Base-by-base conservation (phyloP, 2,888 invertebrate genomes). In the Drosophila sordidula region DNA sequence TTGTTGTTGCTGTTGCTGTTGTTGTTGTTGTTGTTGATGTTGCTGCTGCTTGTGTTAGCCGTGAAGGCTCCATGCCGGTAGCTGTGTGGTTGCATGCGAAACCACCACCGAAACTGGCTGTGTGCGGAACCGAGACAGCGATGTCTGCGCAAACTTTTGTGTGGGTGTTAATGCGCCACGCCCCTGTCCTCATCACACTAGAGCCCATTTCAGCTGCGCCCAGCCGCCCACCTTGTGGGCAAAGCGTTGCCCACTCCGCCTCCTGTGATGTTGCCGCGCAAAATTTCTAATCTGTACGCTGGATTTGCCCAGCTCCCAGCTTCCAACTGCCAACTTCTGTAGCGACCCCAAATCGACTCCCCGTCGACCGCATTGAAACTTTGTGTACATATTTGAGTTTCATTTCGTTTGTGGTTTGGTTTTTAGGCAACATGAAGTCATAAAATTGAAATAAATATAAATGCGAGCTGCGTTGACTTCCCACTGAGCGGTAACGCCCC, bases 381-480 rank as follows among this genome's bases (percentile, higher is more conserved):
- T 87, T 81, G 79, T 87, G 82, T 78, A 83, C 87, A 83, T 83
- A 83, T 83, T 83, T 85, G 88, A 87, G 83, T 87, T 84, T 87
- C 86, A 87, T 87, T 84, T 85, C 84, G 79, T 78, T 86, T 88
- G 81, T 70, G 89, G 87, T 68, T 78, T 71, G 69, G 63, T 69
- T 79, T 69, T 65, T 56, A 66, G 80, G 65, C 72, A 79, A 76
- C 84, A 80, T 85, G 65, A 87, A 88, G 87, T 89, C 83, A 88
- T 89, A 87, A 86, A 86, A 89, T 81, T 86, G 73, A 87, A 87
- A 87, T 84, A 89, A 87, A 89, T 88, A 85, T 78, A 89, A 87
- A 87, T 85, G 72, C 69, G 76, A 76, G 67, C 63, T 67, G 57
- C 51, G 75, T 65, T 80, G 76, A 76, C 78, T 79, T 80, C 70